Conservation (phyloP, 2,888 invertebrate species). For the Meteorus colon region DNA sequence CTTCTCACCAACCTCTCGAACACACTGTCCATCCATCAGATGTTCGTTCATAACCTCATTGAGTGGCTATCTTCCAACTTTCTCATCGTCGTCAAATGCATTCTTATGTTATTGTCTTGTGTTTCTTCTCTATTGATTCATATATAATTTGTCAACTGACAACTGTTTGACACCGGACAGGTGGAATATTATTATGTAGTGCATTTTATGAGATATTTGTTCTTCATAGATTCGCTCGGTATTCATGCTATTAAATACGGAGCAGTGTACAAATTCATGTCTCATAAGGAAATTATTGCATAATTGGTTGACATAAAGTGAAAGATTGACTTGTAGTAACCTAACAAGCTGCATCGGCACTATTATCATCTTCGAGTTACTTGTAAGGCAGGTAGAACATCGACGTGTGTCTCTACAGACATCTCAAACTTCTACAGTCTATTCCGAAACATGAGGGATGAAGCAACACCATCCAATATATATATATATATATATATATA, state of each 20-base stretch:
- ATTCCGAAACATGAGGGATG: constrained; percentile 27
- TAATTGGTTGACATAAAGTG: constrained; percentile 69
- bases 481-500: neutral
- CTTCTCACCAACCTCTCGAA: constrained; percentile 51
- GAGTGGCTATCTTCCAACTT: constrained; percentile 26
- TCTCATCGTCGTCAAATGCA: neutral
- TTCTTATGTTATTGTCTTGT: neutral
- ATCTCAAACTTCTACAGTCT: constrained; percentile 14
- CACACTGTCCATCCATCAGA: constrained; percentile 57
- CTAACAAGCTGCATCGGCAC: constrained; percentile 11
- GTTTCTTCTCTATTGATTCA: constrained; percentile 21
- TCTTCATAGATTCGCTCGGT: too few species aligned
- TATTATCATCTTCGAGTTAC: constrained; percentile 51
- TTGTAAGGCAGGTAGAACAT: constrained; percentile 68
- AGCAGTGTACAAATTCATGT: too few species aligned
- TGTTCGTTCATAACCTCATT: constrained; percentile 59
- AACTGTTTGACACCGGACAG: too few species aligned
- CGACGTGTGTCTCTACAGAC: constrained; percentile 50
- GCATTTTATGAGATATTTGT: too few species aligned
- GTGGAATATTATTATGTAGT: too few species aligned
- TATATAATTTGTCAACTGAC: too few species aligned
- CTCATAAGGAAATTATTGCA: constrained; percentile 58
- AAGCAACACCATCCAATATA: constrained; percentile 6
- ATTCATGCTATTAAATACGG: too few species aligned
- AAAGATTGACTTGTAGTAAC: constrained; percentile 55